Evolutionary conservation across 1,140 invertebrate genomes (phyloP), one percentile per base, ranked within the genome.

Genomic region (Phymorhynchus buccinoides): DNA sequence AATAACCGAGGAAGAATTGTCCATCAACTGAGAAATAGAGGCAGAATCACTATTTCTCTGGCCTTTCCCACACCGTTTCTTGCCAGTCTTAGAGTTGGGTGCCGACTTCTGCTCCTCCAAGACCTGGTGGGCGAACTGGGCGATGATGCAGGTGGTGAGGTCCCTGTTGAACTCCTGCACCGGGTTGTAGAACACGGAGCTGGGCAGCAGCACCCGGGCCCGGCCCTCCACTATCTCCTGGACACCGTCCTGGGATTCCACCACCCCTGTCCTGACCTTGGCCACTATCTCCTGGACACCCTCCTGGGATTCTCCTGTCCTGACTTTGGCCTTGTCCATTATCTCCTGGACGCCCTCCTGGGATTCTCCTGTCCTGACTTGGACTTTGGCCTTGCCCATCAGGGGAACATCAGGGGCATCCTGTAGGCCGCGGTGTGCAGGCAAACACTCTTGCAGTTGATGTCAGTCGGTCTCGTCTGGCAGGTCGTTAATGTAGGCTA

Each of bases 111-210:
- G 77, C n/a, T 52, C 41, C 14, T 42, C 77, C 6, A 48, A 30
- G 32, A 44, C 32, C 4, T 79, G 42, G 4, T 90, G 80, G 44
- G 90, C 88, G 89, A 92, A 91, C 80, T 92, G 89, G 35, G 90
- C 92, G n/a, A 94, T 90, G 42, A 92, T 88, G 78, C 89, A 90
- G 84, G 95, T 96, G 94, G 96, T 98, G n/a, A 99, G 93, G 94
- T 99, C 98, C 90, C 98, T 94, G 92, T 99, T 99, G 90, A 99
- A 99, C 93, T 99, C 97, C 93, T 99, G 98, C 30, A 99, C 98
- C 3, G 97, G 97, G 94, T 99, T 99, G 91, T 99, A 99, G 93
- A 99, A 99, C 0, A 99, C 97, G 83, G 90, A 89, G 30, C 94
- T 91, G 16, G 95, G 95, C 27, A 96, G 93, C 22, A 95, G 89